phyloP scores from a whole-genome alignment of 2,113 vertebrate species.

The Tympanuchus pallidicinctus region DNA sequence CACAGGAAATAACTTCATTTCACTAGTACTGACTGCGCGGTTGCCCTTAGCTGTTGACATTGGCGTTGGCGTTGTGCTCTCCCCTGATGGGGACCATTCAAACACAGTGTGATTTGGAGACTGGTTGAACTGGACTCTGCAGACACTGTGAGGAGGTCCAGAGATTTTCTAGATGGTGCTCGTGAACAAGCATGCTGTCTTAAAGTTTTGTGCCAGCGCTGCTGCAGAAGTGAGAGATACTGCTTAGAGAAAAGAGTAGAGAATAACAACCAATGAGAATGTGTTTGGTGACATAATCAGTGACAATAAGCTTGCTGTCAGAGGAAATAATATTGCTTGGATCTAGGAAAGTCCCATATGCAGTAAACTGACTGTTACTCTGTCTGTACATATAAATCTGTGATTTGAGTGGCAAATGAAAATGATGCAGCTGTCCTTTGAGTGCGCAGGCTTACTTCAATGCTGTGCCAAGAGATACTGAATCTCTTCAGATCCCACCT shows the following conservation, averaged over 20 bases:
- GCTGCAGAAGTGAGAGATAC: background rate
- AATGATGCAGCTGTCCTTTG: background rate
- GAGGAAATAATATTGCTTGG: background rate
- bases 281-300: background rate
- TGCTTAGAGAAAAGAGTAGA: background rate
- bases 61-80: background rate
- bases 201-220: accelerated
- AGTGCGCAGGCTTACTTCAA: background rate
- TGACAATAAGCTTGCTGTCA: background rate
- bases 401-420: background rate
- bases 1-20: background rate
- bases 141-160: background rate
- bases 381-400: accelerated
- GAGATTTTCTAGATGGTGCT: background rate
- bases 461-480: background rate
- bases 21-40: background rate
- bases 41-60: accelerated
- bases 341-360: background rate
- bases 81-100: accelerated
- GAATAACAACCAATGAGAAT: background rate
- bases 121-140: background rate
- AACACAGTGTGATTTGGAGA: background rate
- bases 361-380: background rate
- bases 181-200: accelerated
- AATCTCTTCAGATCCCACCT: background rate